Evolutionary conservation across 2,888 invertebrate genomes (phyloP).

Genomic region (Liodrosophila aerea): DNA sequence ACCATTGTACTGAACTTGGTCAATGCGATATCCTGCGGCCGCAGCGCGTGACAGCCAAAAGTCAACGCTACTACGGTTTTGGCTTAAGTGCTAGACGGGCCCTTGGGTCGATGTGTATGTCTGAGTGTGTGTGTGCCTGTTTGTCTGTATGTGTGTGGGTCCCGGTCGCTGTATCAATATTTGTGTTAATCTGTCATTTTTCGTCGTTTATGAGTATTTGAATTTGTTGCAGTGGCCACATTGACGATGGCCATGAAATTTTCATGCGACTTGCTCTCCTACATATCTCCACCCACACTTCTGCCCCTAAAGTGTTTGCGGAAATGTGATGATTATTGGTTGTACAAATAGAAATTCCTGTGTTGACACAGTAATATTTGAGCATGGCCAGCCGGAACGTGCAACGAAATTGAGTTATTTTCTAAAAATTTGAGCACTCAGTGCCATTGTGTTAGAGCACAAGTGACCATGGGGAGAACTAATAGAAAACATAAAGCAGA

Average conservation of each 20-base stretch:
- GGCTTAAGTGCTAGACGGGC: slow-evolving; percentile 50
- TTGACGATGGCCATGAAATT: slow-evolving; percentile 58
- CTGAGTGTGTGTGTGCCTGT: slow-evolving; percentile 11
- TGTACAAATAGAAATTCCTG: slow-evolving; percentile 57
- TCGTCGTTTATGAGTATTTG: slow-evolving; percentile 76
- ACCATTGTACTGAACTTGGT: background rate
- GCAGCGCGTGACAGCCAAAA: slow-evolving; percentile 55
- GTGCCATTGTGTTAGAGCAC: slow-evolving; percentile 12
- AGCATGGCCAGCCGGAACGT: slow-evolving; percentile 13
- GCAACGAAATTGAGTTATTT: slow-evolving; percentile 41
- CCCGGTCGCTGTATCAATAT: slow-evolving; percentile 67
- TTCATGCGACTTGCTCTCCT: slow-evolving; percentile 50
- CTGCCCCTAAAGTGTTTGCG: slow-evolving; percentile 58
- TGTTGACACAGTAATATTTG: slow-evolving; percentile 45
- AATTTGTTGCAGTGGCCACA: slow-evolving; percentile 55
- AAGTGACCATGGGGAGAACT: background rate
- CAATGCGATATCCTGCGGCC: slow-evolving; percentile 48
- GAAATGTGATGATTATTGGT: slow-evolving; percentile 77
- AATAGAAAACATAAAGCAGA: background rate
- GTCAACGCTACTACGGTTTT: slow-evolving; percentile 51
- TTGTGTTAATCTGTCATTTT: slow-evolving; percentile 78
- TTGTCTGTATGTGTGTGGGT: slow-evolving; percentile 22
- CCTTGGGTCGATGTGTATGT: slow-evolving; percentile 22
- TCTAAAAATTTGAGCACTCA: slow-evolving; percentile 28
- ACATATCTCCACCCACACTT: background rate